Evolutionary conservation across 2,797 vertebrate species (phyloP).

Genomic region (Valencia hispanica): DNA sequence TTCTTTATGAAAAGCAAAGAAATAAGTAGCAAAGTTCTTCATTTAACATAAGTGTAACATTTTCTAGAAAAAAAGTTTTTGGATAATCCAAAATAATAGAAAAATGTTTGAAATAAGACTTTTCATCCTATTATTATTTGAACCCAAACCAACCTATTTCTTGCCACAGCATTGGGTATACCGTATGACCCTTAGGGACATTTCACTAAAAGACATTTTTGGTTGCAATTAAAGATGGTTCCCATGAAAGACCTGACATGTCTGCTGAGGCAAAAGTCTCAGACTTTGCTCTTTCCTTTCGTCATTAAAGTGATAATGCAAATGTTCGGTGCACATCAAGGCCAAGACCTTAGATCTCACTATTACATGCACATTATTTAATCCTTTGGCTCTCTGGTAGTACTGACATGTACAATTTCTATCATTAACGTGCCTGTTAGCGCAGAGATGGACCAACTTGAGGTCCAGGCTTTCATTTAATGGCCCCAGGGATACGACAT

Average conservation of each 20-base stretch:
- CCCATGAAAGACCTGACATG: slow-evolving; percentile 74
- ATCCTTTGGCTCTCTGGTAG: slow-evolving; percentile 73
- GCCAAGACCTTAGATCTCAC: slow-evolving; percentile 78
- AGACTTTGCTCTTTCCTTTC: slow-evolving; percentile 63
- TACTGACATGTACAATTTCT: slow-evolving; percentile 79
- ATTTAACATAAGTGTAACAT: background rate
- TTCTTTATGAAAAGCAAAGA: slow-evolving; percentile 16
- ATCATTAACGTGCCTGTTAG: slow-evolving; percentile 76
- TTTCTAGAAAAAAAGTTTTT: background rate
- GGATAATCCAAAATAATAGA: background rate
- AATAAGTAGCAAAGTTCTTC: slow-evolving; percentile 3
- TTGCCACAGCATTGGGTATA: slow-evolving; percentile 66
- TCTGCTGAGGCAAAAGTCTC: slow-evolving; percentile 66
- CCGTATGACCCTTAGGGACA: slow-evolving; percentile 59
- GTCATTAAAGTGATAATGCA: slow-evolving; percentile 76
- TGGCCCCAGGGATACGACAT: slow-evolving; percentile 63
- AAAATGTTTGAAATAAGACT: slow-evolving; percentile 1
- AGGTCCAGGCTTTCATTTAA: slow-evolving; percentile 80
- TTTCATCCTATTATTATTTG: background rate
- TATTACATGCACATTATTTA: slow-evolving; percentile 80
- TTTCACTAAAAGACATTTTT: slow-evolving; percentile 78
- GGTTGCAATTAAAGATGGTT: slow-evolving; percentile 81
- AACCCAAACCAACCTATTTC: slow-evolving; percentile 31
- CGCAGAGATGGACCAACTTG: slow-evolving; percentile 69
- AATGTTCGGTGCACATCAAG: slow-evolving; percentile 78